Evolutionary conservation across 2,113 vertebrate species (phyloP).

Genomic region (Campylomormyrus tamandua): DNA sequence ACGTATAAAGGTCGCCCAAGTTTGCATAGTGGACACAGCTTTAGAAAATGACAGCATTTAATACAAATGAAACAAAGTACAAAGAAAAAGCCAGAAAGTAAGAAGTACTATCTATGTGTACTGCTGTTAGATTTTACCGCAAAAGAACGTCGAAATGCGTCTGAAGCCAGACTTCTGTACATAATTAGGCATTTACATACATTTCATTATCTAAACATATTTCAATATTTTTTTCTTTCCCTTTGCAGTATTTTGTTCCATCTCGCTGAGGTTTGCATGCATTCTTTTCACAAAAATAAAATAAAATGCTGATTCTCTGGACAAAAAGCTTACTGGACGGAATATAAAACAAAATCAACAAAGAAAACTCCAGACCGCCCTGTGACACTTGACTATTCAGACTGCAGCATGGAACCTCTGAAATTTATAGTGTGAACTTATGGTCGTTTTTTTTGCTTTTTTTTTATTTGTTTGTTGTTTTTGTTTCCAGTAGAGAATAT

Average conservation of each 20-base stretch:
- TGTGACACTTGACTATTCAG: neutral
- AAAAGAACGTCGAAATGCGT: slow-evolving; percentile 49
- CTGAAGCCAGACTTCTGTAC: slow-evolving; percentile 56
- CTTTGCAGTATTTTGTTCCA: slow-evolving; percentile 22
- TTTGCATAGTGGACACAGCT: slow-evolving; percentile 96
- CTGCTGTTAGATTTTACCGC: slow-evolving; percentile 42
- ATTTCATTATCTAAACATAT: slow-evolving; percentile 48
- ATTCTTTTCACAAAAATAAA: slow-evolving; percentile 16
- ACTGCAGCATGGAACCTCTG: neutral
- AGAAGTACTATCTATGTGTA: slow-evolving; percentile 56
- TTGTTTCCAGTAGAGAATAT: neutral
- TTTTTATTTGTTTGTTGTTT: neutral
- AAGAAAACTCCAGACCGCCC: neutral
- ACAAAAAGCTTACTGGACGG: neutral
- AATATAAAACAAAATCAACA: slow-evolving; percentile 3
- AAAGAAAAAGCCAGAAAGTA: slow-evolving; percentile 44
- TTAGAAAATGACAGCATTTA: slow-evolving; percentile 46
- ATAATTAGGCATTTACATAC: slow-evolving; percentile 41
- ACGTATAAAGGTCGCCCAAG: slow-evolving; percentile 70
- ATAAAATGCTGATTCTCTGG: neutral
- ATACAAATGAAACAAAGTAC: slow-evolving; percentile 52
- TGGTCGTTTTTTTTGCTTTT: neutral
- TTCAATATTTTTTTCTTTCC: slow-evolving; percentile 21
- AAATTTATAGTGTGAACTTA: neutral
- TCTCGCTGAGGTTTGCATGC: slow-evolving; percentile 24